These are phyloP conservation scores for Kryptolebias ocellatus DNA, from an alignment of 2,797 vertebrate genomes.

Conservation along the genomic window DNA sequence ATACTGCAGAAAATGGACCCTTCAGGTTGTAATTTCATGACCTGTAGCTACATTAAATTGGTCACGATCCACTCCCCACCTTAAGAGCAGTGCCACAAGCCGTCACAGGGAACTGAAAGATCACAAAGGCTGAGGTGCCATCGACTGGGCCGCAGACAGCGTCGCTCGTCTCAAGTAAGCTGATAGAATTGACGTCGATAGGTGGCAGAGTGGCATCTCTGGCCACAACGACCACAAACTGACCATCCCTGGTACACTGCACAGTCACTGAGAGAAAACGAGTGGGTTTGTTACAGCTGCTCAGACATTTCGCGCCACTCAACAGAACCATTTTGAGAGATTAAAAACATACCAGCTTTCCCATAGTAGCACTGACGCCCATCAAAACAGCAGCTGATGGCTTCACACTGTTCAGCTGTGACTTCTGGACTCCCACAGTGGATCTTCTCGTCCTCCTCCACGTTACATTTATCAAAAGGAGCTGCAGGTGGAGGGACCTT, in stretches of 20 bases:
- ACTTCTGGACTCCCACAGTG: constrained; percentile 69
- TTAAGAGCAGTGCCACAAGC: constrained; percentile 75
- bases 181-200: constrained; percentile 70
- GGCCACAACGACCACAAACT: constrained; percentile 81
- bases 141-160: constrained; percentile 60
- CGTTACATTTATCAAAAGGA: constrained; percentile 63
- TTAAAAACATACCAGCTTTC: constrained; percentile 68
- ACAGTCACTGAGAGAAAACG: constrained; percentile 72
- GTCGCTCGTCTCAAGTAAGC: constrained; percentile 56
- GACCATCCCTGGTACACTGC: constrained; percentile 81
- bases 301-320: background rate
- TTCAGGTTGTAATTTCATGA: too few relatives aligned
- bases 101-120: constrained; percentile 80
- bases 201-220: constrained; percentile 69
- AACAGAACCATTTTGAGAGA: background rate
- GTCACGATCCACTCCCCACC: constrained; percentile 36
- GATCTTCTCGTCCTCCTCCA: constrained; percentile 64
- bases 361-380: constrained; percentile 75
- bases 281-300: rapidly evolving
- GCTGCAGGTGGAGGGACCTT: constrained; percentile 11
- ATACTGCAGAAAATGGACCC: too few relatives aligned
- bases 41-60: too few relatives aligned
- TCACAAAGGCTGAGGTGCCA: constrained; percentile 65
- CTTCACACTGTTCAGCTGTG: constrained; percentile 62
- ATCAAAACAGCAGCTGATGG: constrained; percentile 78